Evolutionary conservation across 2,797 vertebrate genomes (phyloP).

Genomic region (Salmo trutta): DNA sequence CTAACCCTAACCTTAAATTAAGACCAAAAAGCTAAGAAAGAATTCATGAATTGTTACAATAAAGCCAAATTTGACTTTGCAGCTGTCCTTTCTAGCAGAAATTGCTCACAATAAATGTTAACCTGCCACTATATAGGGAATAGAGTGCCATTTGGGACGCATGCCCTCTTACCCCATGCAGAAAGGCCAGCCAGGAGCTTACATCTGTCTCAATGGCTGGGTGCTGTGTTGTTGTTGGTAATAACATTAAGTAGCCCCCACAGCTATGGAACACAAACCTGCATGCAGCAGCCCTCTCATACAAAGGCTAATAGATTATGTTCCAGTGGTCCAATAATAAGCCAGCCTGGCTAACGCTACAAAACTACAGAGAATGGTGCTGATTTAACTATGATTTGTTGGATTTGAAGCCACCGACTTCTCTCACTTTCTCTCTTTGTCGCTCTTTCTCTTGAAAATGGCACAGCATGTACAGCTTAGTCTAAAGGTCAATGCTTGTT

Average conservation of each 20-base stretch:
- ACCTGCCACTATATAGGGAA: no score
- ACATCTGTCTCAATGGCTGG: slow-evolving; percentile 22
- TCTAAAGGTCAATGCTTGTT: no score
- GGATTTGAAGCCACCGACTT: neutral
- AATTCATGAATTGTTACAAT: no score
- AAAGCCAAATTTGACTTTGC: no score
- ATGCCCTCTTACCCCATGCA: neutral
- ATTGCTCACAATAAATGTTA: no score
- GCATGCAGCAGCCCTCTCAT: slow-evolving; percentile 2
- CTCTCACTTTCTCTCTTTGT: neutral
- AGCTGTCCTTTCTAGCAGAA: no score
- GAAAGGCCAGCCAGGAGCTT: slow-evolving; percentile 17
- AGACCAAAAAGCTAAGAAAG: no score
- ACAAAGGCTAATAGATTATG: neutral
- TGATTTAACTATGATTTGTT: neutral
- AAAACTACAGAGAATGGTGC: neutral
- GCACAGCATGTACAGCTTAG: slow-evolving; percentile 28
- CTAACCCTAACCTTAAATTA: no score
- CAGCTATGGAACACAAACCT: slow-evolving; percentile 31
- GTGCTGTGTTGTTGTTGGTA: slow-evolving; percentile 16
- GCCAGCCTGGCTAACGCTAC: neutral
- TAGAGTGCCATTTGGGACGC: no score
- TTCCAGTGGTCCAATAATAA: neutral
- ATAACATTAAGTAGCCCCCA: slow-evolving; percentile 13
- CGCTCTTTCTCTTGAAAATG: no score